phyloP scores from a whole-genome alignment of 2,797 vertebrate species.

The Parauchenoglanis punctatus region DNA sequence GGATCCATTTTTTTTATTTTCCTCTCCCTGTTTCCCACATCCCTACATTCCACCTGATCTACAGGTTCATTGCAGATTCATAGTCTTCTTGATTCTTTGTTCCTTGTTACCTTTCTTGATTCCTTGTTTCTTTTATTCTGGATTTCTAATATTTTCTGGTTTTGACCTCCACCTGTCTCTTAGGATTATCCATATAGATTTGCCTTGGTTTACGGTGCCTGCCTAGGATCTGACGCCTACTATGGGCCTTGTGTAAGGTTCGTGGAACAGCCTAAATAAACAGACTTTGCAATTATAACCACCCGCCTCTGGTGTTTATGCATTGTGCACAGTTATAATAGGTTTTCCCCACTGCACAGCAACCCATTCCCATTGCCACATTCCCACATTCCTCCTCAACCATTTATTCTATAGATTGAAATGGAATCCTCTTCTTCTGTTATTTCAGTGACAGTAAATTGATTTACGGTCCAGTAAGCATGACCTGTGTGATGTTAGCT shows the following conservation, averaged over 20 bases:
- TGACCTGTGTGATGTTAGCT: neutral
- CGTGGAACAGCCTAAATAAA: constrained; percentile 21
- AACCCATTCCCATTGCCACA: constrained; percentile 3
- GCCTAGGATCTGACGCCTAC: neutral
- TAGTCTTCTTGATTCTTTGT: neutral
- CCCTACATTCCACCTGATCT: neutral
- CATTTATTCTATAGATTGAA: neutral
- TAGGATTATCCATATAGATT: constrained; percentile 17
- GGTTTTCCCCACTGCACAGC: neutral
- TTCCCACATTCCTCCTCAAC: constrained; percentile 7
- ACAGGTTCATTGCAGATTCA: neutral
- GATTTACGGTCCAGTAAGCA: constrained; percentile 6
- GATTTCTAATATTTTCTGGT: neutral
- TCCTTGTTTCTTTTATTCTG: neutral
- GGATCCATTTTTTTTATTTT: neutral
- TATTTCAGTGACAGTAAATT: neutral
- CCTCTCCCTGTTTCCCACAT: neutral
- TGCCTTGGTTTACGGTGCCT: neutral
- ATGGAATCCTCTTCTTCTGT: neutral
- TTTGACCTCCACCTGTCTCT: neutral
- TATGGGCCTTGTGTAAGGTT: neutral
- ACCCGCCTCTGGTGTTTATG: neutral
- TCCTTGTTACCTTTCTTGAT: neutral
- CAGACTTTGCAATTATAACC: constrained; percentile 24
- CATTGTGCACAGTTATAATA: neutral